Evolutionary conservation across 2,888 invertebrate species (phyloP).

Genomic region (Cistogaster globosa): DNA sequence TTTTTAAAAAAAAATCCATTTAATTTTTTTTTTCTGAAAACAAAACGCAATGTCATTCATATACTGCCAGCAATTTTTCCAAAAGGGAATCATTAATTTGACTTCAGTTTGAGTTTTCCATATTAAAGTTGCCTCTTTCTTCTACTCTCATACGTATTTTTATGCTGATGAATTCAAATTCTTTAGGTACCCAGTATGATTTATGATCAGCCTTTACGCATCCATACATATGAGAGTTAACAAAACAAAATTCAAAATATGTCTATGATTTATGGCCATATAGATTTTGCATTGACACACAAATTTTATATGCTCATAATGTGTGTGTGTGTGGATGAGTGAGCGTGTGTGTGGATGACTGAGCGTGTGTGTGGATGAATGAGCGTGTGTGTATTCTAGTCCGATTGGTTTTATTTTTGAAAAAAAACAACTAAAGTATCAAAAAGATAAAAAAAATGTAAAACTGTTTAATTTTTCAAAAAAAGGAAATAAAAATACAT

Average conservation of each 20-base stretch:
- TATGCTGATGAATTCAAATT: slow-evolving; percentile 16
- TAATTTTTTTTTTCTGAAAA: not conserved
- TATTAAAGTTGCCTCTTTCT: not conserved
- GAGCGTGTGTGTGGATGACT: not conserved
- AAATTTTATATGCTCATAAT: slow-evolving; percentile 36
- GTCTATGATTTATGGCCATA: slow-evolving; percentile 70
- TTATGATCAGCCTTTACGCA: slow-evolving; percentile 66
- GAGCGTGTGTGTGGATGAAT: too few relatives aligned
- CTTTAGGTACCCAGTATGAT: slow-evolving; percentile 61
- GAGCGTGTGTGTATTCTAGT: not conserved
- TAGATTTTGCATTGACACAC: slow-evolving; percentile 69
- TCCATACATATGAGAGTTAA: slow-evolving; percentile 45
- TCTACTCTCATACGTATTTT: not conserved
- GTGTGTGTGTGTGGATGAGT: too few relatives aligned
- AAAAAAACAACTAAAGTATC: slow-evolving; percentile 13
- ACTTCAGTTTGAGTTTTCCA: slow-evolving; percentile 31
- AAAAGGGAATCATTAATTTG: slow-evolving; percentile 62
- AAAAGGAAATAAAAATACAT: slow-evolving; percentile 26
- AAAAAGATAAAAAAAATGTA: slow-evolving; percentile 31
- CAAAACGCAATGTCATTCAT: slow-evolving; percentile 32
- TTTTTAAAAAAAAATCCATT: slow-evolving; percentile 25
- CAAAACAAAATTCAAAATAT: slow-evolving; percentile 66
- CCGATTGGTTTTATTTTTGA: slow-evolving; percentile 30
- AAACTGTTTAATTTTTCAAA: slow-evolving; percentile 8
- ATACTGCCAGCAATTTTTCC: slow-evolving; percentile 56